These are phyloP conservation scores for Antheraea mylitta DNA, from an alignment of 1,140 invertebrate genomes.

Conservation along the genomic window DNA sequence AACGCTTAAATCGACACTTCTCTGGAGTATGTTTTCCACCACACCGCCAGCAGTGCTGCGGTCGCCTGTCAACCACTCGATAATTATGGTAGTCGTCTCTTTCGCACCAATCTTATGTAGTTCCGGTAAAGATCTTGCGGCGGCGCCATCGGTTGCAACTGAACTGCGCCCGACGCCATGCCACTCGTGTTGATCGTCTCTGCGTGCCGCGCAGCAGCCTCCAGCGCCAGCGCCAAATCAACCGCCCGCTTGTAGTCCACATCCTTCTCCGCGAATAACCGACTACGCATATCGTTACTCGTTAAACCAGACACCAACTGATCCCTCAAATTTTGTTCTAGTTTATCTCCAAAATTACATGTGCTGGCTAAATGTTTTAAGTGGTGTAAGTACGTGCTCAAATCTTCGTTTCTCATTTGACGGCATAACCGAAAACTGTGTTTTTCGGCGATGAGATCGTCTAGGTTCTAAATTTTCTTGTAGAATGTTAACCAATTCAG, in stretches of 20 bases:
- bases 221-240: conserved; percentile 8
- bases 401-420: neutral
- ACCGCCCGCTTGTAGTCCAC: conserved; percentile 5
- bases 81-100: neutral
- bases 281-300: conserved; percentile 7
- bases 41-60: neutral
- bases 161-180: neutral
- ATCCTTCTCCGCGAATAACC: conserved; percentile 12
- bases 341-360: neutral
- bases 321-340: conserved; percentile 1
- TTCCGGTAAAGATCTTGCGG: too few species aligned
- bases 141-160: neutral
- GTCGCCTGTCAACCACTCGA: neutral
- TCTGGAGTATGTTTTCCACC: neutral
- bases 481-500: too few species aligned
- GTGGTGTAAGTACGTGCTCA: neutral
- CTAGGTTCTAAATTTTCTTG: neutral
- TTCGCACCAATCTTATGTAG: neutral
- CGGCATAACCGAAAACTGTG: too few species aligned
- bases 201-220: conserved; percentile 6
- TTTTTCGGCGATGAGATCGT: neutral
- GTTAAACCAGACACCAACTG: neutral
- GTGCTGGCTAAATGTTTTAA: neutral
- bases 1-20: neutral
- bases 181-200: neutral